Conservation (phyloP, 1,140 invertebrate species). For the Cardiocondyla obscurior region DNA sequence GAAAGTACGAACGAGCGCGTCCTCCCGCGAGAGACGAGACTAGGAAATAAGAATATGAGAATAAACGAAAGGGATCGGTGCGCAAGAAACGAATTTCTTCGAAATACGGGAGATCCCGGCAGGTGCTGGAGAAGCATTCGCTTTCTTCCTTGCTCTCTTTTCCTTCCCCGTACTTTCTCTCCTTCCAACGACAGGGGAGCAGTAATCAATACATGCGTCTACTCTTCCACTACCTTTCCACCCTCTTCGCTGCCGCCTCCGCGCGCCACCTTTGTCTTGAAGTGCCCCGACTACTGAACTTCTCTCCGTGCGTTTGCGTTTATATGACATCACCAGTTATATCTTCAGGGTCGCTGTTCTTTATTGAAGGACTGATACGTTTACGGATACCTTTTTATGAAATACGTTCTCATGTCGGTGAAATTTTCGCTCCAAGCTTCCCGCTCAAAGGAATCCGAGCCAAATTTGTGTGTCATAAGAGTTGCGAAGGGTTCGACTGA, state of each 20-base stretch:
- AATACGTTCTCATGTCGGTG: background rate
- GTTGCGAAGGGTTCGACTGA: background rate
- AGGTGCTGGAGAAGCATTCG: constrained; percentile 19
- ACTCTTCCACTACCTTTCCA: constrained; percentile 50
- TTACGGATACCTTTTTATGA: background rate
- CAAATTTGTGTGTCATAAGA: background rate
- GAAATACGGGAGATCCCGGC: constrained; percentile 20
- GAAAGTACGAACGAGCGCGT: constrained; percentile 43
- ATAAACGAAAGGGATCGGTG: background rate
- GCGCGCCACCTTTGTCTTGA: constrained; percentile 23
- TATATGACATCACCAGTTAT: background rate
- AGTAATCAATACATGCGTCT: constrained; percentile 71
- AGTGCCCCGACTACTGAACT: constrained; percentile 2
- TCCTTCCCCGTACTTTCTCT: constrained; percentile 18
- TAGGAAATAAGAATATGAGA: constrained; percentile 15
- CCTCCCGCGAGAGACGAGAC: background rate
- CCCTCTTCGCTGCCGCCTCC: constrained; percentile 29
- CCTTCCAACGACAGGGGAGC: constrained; percentile 13
- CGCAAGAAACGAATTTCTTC: constrained; percentile 42
- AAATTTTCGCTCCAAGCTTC: background rate
- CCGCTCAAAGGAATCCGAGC: background rate
- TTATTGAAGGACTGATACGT: background rate
- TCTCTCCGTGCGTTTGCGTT: background rate
- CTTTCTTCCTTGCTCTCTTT: constrained; percentile 1
- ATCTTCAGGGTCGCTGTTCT: constrained; percentile 15